These are phyloP conservation scores for Actinia equina DNA, from an alignment of 64 coral and sea anemone genomes.

Conservation along the genomic window DNA sequence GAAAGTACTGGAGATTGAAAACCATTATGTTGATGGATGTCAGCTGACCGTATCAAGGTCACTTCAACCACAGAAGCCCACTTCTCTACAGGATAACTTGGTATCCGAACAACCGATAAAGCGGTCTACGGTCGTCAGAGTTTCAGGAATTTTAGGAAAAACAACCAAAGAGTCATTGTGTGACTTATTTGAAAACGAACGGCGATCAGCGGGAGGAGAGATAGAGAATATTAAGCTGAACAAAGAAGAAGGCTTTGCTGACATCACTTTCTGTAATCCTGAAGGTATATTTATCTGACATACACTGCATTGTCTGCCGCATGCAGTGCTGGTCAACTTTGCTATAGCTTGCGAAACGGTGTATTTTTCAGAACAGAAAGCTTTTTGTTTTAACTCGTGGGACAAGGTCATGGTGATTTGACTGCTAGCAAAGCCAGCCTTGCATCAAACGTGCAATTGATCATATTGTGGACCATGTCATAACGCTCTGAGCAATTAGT, in stretches of 20 bases:
- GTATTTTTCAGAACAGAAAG: too few species aligned
- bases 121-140: neutral
- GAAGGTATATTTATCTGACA: neutral
- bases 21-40: neutral
- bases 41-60: neutral
- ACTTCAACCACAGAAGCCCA: neutral
- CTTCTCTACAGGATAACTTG: neutral
- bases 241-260: neutral
- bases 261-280: neutral
- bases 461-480: too few species aligned
- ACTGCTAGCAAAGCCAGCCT: too few species aligned
- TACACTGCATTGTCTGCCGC: too few species aligned
- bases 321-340: too few species aligned
- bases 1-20: too few species aligned
- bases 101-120: neutral
- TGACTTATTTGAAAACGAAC: slow-evolving; percentile 13
- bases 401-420: too few species aligned
- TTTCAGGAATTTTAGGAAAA: neutral
- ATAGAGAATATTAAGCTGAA: neutral
- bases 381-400: too few species aligned
- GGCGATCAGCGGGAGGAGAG: slow-evolving; percentile 10
- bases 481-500: too few species aligned
- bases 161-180: slow-evolving; percentile 21
- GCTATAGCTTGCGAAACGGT: too few species aligned
- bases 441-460: too few species aligned